A percentile compares a stretch with the other conserved stretches of the same genome.
Evolutionary conservation across 2,888 invertebrate species (phyloP).

Genomic region (Crocallis elinguaria): DNA sequence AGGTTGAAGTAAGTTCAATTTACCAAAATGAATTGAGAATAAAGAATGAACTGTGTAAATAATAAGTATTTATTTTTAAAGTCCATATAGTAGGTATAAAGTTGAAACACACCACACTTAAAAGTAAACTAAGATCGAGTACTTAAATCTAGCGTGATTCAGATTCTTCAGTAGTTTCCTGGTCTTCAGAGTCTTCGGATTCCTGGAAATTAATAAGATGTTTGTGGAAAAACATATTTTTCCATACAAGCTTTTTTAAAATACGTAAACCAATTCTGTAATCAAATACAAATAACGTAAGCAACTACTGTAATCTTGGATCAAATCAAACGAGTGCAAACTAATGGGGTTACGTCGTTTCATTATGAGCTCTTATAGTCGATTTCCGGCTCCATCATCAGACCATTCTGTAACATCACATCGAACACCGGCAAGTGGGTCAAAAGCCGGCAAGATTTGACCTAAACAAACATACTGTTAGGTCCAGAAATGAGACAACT

Average conservation of each 20-base stretch:
- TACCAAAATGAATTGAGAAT: conserved; percentile 12
- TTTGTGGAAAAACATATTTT: too few relatives aligned
- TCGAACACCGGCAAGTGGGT: too few relatives aligned
- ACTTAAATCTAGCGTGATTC: conserved; percentile 51
- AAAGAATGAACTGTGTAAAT: conserved; percentile 20
- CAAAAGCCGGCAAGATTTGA: too few relatives aligned
- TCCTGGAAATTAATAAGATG: conserved; percentile 53
- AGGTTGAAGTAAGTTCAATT: not conserved
- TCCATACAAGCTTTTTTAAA: not conserved
- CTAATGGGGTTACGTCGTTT: too few relatives aligned
- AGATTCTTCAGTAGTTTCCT: conserved; percentile 68
- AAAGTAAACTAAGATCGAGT: not conserved
- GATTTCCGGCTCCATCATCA: too few relatives aligned
- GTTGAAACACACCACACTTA: not conserved
- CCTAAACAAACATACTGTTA: too few relatives aligned
- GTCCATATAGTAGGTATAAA: not conserved
- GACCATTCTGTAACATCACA: too few relatives aligned
- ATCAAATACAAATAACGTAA: too few relatives aligned
- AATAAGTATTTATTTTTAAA: conserved; percentile 19
- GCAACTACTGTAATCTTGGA: too few relatives aligned
- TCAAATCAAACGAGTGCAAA: too few relatives aligned
- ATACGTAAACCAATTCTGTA: not conserved
- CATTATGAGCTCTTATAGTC: too few relatives aligned
- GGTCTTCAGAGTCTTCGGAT: conserved; percentile 67
- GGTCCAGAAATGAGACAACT: too few relatives aligned